These are phyloP conservation scores for Hypothenemus hampei DNA, from an alignment of 1,140 invertebrate species.

Conservation along the genomic window DNA sequence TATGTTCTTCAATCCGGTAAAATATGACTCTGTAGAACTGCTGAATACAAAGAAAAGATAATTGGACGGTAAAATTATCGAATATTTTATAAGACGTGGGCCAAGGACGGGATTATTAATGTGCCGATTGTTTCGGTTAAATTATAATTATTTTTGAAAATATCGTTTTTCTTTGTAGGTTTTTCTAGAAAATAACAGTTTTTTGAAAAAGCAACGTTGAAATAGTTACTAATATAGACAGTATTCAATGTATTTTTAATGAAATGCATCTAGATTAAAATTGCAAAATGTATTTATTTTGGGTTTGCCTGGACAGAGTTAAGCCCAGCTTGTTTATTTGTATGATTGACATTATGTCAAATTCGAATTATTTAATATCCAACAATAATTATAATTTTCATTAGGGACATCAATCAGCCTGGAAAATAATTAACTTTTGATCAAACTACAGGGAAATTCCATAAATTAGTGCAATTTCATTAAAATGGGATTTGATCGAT, in stretches of 20 bases:
- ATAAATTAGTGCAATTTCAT: conserved; percentile 20
- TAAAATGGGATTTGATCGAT: conserved; percentile 16
- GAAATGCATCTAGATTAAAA: too few species aligned
- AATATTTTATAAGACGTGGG: too few species aligned
- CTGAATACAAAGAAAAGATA: conserved; percentile 44
- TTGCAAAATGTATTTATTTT: conserved; percentile 25
- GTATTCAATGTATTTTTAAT: too few species aligned
- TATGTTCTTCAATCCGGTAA: conserved; percentile 46
- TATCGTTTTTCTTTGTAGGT: too few species aligned
- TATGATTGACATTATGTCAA: conserved; percentile 36
- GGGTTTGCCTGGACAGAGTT: conserved; percentile 14
- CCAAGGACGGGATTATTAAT: too few species aligned
- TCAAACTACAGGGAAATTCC: conserved; percentile 25
- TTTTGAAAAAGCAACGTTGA: too few species aligned
- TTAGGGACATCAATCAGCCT: conserved; percentile 37
- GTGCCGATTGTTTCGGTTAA: too few species aligned
- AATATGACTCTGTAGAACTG: conserved; percentile 43
- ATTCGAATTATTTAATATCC: conserved; percentile 39
- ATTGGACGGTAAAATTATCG: conserved; percentile 45
- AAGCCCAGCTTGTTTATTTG: conserved; percentile 33
- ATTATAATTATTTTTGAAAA: too few species aligned
- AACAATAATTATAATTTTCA: conserved; percentile 41
- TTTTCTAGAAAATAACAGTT: too few species aligned
- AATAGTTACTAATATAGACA: too few species aligned
- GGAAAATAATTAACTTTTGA: conserved; percentile 35